Evolutionary conservation across 2,113 vertebrate genomes (phyloP), one percentile per base, ranked within the genome.

Genomic region (Noctilio leporinus): DNA sequence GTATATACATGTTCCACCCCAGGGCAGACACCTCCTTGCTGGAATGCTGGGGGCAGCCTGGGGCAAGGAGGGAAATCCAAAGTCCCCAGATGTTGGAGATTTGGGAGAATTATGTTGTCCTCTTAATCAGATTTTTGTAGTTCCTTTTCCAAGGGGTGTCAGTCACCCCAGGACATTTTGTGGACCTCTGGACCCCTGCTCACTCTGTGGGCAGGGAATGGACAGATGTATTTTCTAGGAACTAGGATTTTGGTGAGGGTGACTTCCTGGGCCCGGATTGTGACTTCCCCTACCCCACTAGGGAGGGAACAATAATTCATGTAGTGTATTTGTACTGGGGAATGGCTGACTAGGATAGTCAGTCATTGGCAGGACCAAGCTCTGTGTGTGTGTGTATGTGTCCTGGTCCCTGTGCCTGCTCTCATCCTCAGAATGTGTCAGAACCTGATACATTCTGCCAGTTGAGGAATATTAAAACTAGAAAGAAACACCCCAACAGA

Each of bases 301-400:
- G 70, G 75, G 93, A 94, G 53, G 73, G 76, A 45, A 69, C 69
- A 24, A 16, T 94, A 77, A 96, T 96, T 91, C 89, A 94, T 92
- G 59, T 91, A 94, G 59, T 3, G 2, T 84, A 76, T 19, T 84
- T 55, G 86, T 84, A 26, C 69, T 72, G 33, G 55, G 86, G n/a
- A 85, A 38, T 59, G 83, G 84, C 86, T 76, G 38, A 59, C 59
- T 47, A 45, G 90, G 59, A 43, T 88, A 90, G 93, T 94, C 95
- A 85, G 72, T 86, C 81, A 67, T 77, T 94, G 91, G 30, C 55
- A 70, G 83, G 86, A 89, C 38, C 62, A 69, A 78, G 45, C 24
- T 45, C 4, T 88, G 93, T 69, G 70, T 72, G 4, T 59, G n/a
- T 38, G 17, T n/a, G 24, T 49, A 26, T 45, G 45, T 70, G 20